Conservation (phyloP, 2,113 vertebrate species). For the Nothobranchius furzeri region DNA sequence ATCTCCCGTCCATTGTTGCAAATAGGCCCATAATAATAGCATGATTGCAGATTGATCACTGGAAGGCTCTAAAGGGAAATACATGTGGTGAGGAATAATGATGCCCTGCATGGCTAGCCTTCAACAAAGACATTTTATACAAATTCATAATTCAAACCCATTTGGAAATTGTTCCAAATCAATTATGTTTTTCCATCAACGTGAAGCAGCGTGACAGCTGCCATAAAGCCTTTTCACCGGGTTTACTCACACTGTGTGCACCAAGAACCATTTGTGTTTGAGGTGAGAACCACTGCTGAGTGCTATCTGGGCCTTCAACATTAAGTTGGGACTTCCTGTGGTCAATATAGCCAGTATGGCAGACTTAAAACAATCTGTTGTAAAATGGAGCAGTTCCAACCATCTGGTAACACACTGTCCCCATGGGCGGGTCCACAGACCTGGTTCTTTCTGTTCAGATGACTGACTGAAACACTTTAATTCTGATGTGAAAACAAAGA, state of each 20-base stretch:
- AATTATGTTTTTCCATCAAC: conserved; percentile 57
- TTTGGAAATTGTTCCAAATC: conserved; percentile 52
- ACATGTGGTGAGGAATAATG: conserved; percentile 68
- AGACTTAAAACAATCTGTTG: conserved; percentile 43
- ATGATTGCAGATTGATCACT: conserved; percentile 77
- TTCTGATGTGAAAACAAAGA: neutral
- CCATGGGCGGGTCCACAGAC: conserved; percentile 33
- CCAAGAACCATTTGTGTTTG: conserved; percentile 26
- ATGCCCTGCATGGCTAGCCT: conserved; percentile 32
- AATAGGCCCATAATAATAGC: conserved; percentile 85
- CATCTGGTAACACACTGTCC: conserved; percentile 48
- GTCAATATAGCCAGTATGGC: conserved; percentile 17
- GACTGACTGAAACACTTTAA: neutral
- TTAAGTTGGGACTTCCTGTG: conserved; percentile 43
- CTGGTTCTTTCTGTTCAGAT: neutral
- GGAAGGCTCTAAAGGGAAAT: conserved; percentile 57
- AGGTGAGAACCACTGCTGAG: conserved; percentile 50
- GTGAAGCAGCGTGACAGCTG: conserved; percentile 35
- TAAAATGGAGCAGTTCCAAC: conserved; percentile 43
- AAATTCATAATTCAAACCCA: conserved; percentile 37
- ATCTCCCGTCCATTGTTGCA: conserved; percentile 80
- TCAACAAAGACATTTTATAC: conserved; percentile 55
- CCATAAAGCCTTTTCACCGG: conserved; percentile 34
- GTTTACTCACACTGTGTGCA: conserved; percentile 20
- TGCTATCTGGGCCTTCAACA: conserved; percentile 46